A percentile compares a stretch with the other conserved stretches of the same genome.
These are phyloP conservation scores for Momotus momota DNA, from an alignment of 2,797 vertebrate genomes.

Conservation along the genomic window DNA sequence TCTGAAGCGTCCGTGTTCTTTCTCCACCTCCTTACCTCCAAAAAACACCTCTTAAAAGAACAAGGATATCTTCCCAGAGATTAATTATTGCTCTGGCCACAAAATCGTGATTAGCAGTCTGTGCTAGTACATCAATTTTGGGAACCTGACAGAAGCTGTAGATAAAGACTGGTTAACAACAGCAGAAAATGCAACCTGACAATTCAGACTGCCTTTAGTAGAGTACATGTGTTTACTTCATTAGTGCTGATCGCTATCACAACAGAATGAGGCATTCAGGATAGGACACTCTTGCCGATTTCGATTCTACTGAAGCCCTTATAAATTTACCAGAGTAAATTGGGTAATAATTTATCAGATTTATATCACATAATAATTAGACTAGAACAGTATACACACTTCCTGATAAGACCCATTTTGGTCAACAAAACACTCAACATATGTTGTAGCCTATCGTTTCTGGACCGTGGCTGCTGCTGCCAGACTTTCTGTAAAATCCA, in stretches of 20 bases:
- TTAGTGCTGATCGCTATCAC: background rate
- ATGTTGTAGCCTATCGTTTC: background rate
- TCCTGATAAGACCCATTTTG: background rate
- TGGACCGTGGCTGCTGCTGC: background rate
- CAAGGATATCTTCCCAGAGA: background rate
- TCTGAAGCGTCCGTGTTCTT: background rate
- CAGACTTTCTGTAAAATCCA: background rate
- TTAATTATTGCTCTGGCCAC: background rate
- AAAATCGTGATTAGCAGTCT: background rate
- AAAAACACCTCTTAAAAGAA: background rate
- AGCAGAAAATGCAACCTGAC: background rate
- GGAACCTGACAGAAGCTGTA: background rate
- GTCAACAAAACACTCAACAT: background rate
- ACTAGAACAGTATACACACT: background rate
- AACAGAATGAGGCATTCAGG: background rate
- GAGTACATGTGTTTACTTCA: background rate
- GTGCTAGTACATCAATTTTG: background rate
- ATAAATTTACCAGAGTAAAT: background rate
- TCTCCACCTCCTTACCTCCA: background rate
- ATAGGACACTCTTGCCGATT: background rate
- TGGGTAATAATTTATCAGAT: background rate
- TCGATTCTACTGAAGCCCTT: background rate
- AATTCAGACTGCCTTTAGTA: background rate
- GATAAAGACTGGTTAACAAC: background rate
- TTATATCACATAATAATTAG: background rate